Evolutionary conservation across 1,140 invertebrate species (phyloP).

Genomic region (Zaprionus kolodkinae): DNA sequence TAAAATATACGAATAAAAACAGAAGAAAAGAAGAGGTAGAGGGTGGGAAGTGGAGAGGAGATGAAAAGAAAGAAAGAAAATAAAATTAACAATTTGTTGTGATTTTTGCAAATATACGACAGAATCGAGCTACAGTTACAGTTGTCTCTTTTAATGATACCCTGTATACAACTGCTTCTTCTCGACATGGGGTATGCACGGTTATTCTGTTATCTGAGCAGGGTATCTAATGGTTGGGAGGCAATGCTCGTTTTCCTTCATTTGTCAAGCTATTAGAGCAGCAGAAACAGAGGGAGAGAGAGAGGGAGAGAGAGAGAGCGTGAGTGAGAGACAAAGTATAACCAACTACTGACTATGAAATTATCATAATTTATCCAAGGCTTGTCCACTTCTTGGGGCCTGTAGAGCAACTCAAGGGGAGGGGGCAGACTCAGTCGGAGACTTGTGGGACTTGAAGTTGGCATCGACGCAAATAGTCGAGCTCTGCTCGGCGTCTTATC

Average conservation of each 20-base stretch:
- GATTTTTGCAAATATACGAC: slow-evolving; percentile 76
- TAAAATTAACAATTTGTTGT: slow-evolving; percentile 80
- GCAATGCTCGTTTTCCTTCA: slow-evolving; percentile 49
- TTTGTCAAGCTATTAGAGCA: slow-evolving; percentile 73
- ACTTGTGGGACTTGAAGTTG: slow-evolving; percentile 35
- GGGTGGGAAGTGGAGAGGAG: slow-evolving; percentile 4
- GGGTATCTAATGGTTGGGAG: not conserved
- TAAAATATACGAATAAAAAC: slow-evolving; percentile 55
- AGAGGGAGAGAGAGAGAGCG: not conserved
- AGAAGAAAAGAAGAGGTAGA: slow-evolving; percentile 20
- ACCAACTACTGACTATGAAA: slow-evolving; percentile 50
- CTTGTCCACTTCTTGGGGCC: slow-evolving; percentile 16
- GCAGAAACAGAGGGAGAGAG: slow-evolving; percentile 17
- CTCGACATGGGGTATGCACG: not conserved
- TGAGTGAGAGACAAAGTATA: slow-evolving; percentile 11
- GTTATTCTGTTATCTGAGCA: not conserved
- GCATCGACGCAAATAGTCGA: slow-evolving; percentile 16
- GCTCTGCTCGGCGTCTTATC: slow-evolving; percentile 49
- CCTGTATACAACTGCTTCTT: not conserved
- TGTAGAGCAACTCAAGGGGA: not conserved
- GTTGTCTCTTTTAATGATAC: slow-evolving; percentile 24
- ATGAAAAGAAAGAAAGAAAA: slow-evolving; percentile 63
- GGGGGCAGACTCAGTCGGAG: not conserved
- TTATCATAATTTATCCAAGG: slow-evolving; percentile 77
- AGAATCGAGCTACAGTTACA: slow-evolving; percentile 40